These are phyloP conservation scores for Caenorhabditis sp. DNA, from an alignment of 2,888 invertebrate species.

Conservation along the genomic window DNA sequence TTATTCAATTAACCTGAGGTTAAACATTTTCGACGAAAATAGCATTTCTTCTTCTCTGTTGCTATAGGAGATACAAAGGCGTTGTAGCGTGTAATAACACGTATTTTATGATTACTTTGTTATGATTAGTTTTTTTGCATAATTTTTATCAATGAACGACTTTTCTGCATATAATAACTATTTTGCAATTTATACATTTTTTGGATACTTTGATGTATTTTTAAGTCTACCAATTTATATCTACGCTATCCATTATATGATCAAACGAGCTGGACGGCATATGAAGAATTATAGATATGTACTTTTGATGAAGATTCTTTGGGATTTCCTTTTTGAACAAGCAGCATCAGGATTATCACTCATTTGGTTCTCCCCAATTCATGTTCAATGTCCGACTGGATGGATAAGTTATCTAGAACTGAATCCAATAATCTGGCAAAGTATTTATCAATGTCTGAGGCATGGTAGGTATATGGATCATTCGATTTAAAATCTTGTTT, in stretches of 20 bases:
- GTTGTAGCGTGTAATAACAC: not conserved
- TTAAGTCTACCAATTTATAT: not conserved
- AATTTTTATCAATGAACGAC: not conserved
- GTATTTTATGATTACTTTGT: not conserved
- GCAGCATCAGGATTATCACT: not conserved
- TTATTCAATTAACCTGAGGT: too few relatives aligned
- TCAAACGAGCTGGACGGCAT: not conserved
- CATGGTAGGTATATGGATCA: not conserved
- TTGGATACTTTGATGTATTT: not conserved
- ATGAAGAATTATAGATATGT: constrained; percentile 2
- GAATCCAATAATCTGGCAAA: constrained; percentile 3
- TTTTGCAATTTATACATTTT: not conserved
- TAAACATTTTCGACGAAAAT: too few relatives aligned
- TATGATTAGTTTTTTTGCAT: not conserved
- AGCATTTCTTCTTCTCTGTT: too few relatives aligned
- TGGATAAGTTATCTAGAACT: not conserved
- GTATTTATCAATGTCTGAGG: not conserved
- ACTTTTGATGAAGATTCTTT: not conserved
- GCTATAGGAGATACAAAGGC: too few relatives aligned
- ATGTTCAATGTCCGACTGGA: not conserved
- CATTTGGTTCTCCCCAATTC: not conserved
- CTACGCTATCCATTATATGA: not conserved
- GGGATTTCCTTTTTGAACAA: constrained; percentile 1
- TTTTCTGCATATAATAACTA: not conserved
- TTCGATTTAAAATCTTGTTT: not conserved